Percentiles rank a stretch among this genome's conserved stretches.
These are phyloP conservation scores for Micronisus gabar DNA, from an alignment of 2,113 vertebrate genomes.

Conservation along the genomic window DNA sequence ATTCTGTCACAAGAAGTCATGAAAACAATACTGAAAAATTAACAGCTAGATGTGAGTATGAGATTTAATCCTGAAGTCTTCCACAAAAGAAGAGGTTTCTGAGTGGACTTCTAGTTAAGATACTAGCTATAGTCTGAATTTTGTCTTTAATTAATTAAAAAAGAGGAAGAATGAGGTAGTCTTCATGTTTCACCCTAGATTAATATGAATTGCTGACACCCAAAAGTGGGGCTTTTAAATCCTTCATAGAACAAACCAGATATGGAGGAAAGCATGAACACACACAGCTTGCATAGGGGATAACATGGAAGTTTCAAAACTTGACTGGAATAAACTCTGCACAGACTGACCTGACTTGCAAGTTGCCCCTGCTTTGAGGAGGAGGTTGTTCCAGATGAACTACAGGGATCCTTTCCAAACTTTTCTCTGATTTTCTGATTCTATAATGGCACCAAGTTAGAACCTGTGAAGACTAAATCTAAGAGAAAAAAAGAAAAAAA, in stretches of 20 bases:
- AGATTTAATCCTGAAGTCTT: background rate
- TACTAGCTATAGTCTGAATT: background rate
- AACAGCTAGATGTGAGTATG: background rate
- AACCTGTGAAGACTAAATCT: background rate
- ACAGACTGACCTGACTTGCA: background rate
- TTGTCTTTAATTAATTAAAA: background rate
- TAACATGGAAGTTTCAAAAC: background rate
- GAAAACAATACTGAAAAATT: background rate
- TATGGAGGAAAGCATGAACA: background rate
- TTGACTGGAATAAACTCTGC: background rate
- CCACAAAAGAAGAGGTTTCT: background rate
- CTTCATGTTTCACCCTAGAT: background rate
- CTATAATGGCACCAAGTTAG: background rate
- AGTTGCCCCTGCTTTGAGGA: background rate
- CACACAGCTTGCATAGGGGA: background rate
- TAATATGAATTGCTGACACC: background rate
- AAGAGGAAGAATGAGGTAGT: background rate
- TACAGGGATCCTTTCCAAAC: background rate
- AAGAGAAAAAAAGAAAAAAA: background rate
- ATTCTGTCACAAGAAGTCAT: background rate
- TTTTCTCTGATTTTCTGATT: background rate
- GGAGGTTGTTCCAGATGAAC: background rate
- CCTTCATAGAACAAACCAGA: background rate
- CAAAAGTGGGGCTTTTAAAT: fast-evolving
- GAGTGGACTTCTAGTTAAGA: background rate